Evolutionary conservation across 1,140 invertebrate species (phyloP), one percentile per base, ranked within the genome.

Genomic region (Helicoverpa zea): DNA sequence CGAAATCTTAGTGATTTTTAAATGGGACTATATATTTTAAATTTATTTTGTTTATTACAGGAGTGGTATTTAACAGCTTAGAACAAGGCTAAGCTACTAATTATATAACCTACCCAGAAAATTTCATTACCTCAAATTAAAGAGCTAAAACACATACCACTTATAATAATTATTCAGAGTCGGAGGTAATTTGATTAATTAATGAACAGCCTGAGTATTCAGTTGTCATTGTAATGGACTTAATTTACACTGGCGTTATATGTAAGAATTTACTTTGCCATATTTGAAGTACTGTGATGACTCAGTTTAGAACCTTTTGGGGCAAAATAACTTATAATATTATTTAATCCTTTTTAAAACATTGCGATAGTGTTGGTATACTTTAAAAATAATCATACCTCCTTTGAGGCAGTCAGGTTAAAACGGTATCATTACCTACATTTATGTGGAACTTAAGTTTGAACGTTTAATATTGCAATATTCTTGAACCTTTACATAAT

Each of bases 81-180:
- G 18, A 13, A 35, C 35, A 23, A 3, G 2, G n/a, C 18, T 7
- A 49, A 68, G 2, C 1, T 23, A 13, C 43, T 11, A 16, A 68
- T 10, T 10, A 68, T 9, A 49, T 18, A 68, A 16, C 43, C 1
- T 16, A 68, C 64, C 64, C 35, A 68, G 43, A 18, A 68, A 68
- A 49, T 49, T 51, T 49, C 64, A 68, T 68, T 68, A 68, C 49
- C 14, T 68, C 23, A 18, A 68, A 68, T 68, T 43, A 68, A 68
- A 68, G 43, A 43, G 64, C 64, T 68, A 68, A 66, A 68, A 68
- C 64, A 68, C 11, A 49, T 16, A 68, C 64, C 64, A 68, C 64
- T 68, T 68, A 18, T 68, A 68, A 18, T 68, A 68, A 68, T 68
- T 68, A 68, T 68, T 68, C 64, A 68, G 64, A 66, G 49, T 16